Base-by-base conservation (phyloP, 2,888 invertebrate species). In the Priocnemis perturbator region DNA sequence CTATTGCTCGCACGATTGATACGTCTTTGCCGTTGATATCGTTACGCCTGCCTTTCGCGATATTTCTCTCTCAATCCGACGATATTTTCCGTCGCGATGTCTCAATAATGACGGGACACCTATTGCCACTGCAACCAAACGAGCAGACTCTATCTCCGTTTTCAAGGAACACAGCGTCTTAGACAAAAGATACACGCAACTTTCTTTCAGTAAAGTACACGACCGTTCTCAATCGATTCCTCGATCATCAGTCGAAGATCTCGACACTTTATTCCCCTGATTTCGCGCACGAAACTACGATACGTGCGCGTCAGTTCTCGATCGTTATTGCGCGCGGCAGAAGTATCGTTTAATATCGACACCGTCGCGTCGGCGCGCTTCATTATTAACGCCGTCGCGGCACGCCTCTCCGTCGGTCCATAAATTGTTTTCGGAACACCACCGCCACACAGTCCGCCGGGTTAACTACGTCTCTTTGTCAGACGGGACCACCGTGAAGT, bases 11-110 rank as follows among this genome's bases (percentile, higher is more conserved):
- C 60, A 64, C 56, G 75, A 79, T 73, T 74, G 76, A 81, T 77
- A 77, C 67, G 72, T 73, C 77, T 81, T 73, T 76, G 79, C 76
- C 74, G 81, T 67, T 56, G 77, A 82, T 81, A 82, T 62, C 74
- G 75, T 72, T 79, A 60, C 61, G 47, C 20, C 15, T 30, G 19
- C n/a, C 50, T 11, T n/a, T 11, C 57, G 19, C 19, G 19, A 45
- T 3, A 14, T 52, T 20, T 47, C 11, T 17, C 3, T 3, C 47
- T 11, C 47, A 11, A 47, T 47, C 47, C 47, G 47, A n/a, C 47
- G 47, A 47, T 3, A 15, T 47, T 47, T 47, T 47, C 47, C 47
- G 4, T 47, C 47, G 47, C 17, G 26, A 26, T 7, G 26, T 26
- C 26, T 26, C 26, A 26, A 26, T 26, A 7, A 26, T 26, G 7